A percentile compares a stretch with the other conserved stretches of the same genome.
Conservation (phyloP, 2,888 invertebrate genomes). For the Drosophila parthenogenetica region DNA sequence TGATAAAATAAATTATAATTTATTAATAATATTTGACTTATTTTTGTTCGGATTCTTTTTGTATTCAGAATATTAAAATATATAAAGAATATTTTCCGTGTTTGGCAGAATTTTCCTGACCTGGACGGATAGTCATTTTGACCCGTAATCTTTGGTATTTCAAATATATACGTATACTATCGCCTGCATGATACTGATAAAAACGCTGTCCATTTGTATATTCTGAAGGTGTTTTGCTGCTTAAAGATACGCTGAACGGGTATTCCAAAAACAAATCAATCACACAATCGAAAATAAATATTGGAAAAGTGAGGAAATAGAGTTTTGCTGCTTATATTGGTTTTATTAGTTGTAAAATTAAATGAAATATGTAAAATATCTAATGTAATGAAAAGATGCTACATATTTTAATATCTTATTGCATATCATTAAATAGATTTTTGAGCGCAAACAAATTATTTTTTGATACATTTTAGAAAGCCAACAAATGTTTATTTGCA, state of each 20-base stretch:
- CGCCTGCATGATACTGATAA: slow-evolving; percentile 36
- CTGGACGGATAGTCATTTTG: slow-evolving; percentile 31
- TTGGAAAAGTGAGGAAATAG: not conserved
- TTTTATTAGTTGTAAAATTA: too few species aligned
- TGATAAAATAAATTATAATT: slow-evolving; percentile 48
- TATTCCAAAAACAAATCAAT: slow-evolving; percentile 15
- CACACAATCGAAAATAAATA: slow-evolving; percentile 1
- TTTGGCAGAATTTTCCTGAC: slow-evolving; percentile 34
- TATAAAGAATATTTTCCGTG: not conserved
- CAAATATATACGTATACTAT: slow-evolving; percentile 37
- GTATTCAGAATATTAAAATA: slow-evolving; percentile 1
- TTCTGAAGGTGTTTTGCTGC: slow-evolving; percentile 34
- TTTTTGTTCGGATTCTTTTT: not conserved
- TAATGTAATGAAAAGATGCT: too few species aligned
- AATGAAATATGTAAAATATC: too few species aligned
- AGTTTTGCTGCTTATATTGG: not conserved
- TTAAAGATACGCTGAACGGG: slow-evolving; percentile 26
- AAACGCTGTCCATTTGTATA: slow-evolving; percentile 3
- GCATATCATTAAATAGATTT: too few species aligned
- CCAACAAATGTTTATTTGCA: too few species aligned
- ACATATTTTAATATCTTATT: too few species aligned
- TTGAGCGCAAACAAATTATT: too few species aligned
- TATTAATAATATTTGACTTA: slow-evolving; percentile 25
- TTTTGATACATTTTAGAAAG: too few species aligned
- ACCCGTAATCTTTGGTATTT: slow-evolving; percentile 33